Conservation (phyloP, 2,113 vertebrate genomes). For the Arenaria interpres region DNA sequence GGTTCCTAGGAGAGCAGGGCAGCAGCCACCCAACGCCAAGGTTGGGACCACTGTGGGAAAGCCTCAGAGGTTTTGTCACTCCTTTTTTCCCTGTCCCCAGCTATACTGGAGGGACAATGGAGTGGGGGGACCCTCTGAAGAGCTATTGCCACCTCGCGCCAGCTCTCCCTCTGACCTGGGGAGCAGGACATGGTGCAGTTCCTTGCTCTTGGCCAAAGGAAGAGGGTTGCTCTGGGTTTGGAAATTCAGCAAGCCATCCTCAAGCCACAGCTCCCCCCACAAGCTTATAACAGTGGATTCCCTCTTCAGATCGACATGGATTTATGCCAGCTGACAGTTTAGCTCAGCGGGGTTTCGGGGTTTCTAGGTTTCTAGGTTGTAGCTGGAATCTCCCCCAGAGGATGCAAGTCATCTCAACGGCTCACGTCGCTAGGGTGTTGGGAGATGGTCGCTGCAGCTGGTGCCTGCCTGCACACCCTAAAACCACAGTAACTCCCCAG, state of each 20-base stretch:
- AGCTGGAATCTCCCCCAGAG: background rate
- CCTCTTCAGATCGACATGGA: background rate
- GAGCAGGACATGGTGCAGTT: background rate
- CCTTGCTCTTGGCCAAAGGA: background rate
- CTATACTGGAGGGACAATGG: rapidly evolving
- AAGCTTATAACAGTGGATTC: background rate
- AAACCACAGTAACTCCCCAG: background rate
- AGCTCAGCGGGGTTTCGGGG: background rate
- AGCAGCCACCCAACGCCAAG: background rate
- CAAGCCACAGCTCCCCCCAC: background rate
- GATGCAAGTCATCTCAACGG: background rate
- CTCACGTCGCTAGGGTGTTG: rapidly evolving
- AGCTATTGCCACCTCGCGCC: background rate
- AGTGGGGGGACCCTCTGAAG: background rate
- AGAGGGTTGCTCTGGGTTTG: background rate
- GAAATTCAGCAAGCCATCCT: background rate
- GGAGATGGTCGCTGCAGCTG: background rate
- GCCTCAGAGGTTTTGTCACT: background rate
- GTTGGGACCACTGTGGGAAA: background rate
- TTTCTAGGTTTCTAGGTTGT: background rate
- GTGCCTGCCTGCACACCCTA: background rate
- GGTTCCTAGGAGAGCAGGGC: background rate
- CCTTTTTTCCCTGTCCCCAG: background rate
- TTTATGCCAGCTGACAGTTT: slow-evolving; percentile 22
- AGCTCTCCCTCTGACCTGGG: background rate